Percentiles rank a stretch among this genome's conserved stretches.
Evolutionary conservation across 2,113 vertebrate genomes (phyloP).

Genomic region (Haplochromis vanheusdeni): DNA sequence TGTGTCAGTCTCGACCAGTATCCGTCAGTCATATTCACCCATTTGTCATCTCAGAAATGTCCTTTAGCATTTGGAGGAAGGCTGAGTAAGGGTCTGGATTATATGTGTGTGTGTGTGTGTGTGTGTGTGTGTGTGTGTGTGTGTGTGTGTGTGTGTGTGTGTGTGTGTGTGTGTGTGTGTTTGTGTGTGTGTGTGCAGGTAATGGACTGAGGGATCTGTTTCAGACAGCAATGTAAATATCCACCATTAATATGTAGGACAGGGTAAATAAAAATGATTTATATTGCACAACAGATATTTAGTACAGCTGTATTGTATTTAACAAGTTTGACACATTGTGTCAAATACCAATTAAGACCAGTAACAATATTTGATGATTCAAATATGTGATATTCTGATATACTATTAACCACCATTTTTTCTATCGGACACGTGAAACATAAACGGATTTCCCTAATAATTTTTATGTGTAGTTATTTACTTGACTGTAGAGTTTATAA

Average conservation of each 20-base stretch:
- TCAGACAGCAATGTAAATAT: not conserved
- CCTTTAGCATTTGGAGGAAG: conserved; percentile 9
- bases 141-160: not conserved
- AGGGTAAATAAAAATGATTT: not conserved
- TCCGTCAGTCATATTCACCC: conserved; percentile 26
- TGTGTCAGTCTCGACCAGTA: conserved; percentile 10
- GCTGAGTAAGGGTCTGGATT: not conserved
- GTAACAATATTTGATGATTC: not conserved
- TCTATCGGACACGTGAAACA: not conserved
- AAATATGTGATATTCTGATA: not conserved
- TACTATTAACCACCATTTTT: not conserved
- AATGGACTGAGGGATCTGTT: not conserved
- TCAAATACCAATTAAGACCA: not conserved
- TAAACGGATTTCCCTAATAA: not conserved
- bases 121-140: not conserved
- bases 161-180: rapidly evolving
- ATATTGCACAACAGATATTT: not conserved
- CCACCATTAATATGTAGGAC: not conserved
- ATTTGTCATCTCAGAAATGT: conserved; percentile 22
- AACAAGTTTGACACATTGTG: not conserved
- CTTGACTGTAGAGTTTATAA: not conserved
- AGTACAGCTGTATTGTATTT: not conserved
- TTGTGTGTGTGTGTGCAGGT: not conserved
- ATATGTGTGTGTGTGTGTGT: not conserved
- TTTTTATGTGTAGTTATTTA: not conserved